Percentiles rank a stretch among this genome's conserved stretches.
phyloP scores from a whole-genome alignment of 2,797 vertebrate genomes.

The Platyrinchus mystaceus region DNA sequence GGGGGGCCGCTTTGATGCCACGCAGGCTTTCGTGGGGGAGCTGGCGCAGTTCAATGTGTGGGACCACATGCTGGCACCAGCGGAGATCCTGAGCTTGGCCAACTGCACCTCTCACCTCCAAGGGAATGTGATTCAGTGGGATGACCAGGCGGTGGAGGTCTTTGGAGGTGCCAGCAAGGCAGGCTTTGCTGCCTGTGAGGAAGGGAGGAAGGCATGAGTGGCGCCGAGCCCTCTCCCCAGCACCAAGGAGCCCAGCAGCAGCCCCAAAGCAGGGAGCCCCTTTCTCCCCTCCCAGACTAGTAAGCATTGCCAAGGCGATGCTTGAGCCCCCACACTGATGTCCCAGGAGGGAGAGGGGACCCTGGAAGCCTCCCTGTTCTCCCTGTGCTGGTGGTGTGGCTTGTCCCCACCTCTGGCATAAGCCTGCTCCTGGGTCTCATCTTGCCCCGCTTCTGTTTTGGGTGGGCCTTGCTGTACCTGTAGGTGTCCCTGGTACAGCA shows the following conservation, averaged over 20 bases:
- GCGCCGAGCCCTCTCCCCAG: not conserved
- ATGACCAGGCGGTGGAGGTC: slow-evolving; percentile 89
- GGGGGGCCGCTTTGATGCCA: slow-evolving; percentile 94
- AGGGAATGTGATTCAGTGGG: slow-evolving; percentile 93
- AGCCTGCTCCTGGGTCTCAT: not conserved
- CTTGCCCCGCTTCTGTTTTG: not conserved
- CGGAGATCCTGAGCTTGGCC: slow-evolving; percentile 86
- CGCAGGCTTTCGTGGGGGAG: slow-evolving; percentile 94
- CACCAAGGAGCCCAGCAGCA: not conserved
- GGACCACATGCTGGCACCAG: slow-evolving; percentile 88
- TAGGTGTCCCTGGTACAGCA: fast-evolving
- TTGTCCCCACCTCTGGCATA: not conserved
- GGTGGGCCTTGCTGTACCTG: not conserved
- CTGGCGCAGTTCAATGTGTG: slow-evolving; percentile 93
- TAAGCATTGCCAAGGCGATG: not conserved
- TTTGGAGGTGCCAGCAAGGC: slow-evolving; percentile 90
- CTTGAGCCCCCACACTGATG: fast-evolving
- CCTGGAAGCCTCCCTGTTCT: not conserved
- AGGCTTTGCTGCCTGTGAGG: slow-evolving; percentile 84
- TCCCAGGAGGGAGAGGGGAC: not conserved
- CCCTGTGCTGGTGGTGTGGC: not conserved
- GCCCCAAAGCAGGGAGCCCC: not conserved
- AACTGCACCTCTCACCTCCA: slow-evolving; percentile 85
- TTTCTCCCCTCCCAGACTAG: slow-evolving; percentile 5
- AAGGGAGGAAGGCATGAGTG: slow-evolving; percentile 75